Base-by-base conservation (phyloP, 2,888 invertebrate species). In the Hemicrepidius hirtus region DNA sequence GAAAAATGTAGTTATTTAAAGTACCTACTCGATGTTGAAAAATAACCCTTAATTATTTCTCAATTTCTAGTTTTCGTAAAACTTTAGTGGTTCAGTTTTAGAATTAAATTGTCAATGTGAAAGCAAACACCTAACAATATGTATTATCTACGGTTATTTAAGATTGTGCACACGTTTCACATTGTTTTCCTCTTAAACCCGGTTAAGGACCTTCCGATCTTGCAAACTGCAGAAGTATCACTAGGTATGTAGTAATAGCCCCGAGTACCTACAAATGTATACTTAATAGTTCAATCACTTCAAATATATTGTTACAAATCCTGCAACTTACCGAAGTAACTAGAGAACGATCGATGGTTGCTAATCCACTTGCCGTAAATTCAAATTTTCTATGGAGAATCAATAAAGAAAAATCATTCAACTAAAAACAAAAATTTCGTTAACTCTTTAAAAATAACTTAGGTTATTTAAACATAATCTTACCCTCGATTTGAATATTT, bases 351-450 rank as follows among this genome's bases (percentile, higher is more conserved):
- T 60, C 37, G 3, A 60, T 20, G 5, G 40, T 18, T 16, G 13
- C 20, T n/a, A 60, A 41, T 10, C 60, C 60, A 7, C 60, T 37
- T 3, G 60, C 60, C 3, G 60, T 40, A 41, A 60, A 60, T 60
- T 60, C 41, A n/a, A 41, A 16, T 24, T 21, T 37, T n/a, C 40
- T 10, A 24, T 41, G 41, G 13, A 60, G n/a, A 12, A 60, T 20
- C 3, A n/a, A 9, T 3, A 49, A 0, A 0, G 21, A 20, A 49
- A 49, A 49, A 2, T 49, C 21, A 4, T 21, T 21, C 21, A 49
- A 10, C 49, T 49, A 46, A 20, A 3, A 46, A 46, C 0, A 32
- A 9, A 32, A 5, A 1, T 5, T 32, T 32, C 9, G 1, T 32
- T 32, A 32, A 24, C 24, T 24, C 16, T 3, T 13, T 44, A 6